Evolutionary conservation across 2,113 vertebrate species (phyloP), one percentile per base, ranked within the genome.

Genomic region (Epinephelus fuscoguttatus): DNA sequence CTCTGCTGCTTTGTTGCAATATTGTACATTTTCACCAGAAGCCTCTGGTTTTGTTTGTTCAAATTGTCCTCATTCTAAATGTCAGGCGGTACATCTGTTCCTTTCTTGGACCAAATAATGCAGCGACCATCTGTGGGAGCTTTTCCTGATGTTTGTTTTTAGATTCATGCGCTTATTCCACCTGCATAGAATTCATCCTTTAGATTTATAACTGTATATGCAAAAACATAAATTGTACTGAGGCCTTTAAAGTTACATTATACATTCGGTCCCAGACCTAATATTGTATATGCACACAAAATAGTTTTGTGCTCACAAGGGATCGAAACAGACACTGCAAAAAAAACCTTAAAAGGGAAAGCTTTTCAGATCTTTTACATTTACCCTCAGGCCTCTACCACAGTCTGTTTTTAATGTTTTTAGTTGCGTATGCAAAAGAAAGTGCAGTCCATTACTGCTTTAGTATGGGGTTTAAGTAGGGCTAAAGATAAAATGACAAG

Each of bases 31-130:
- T 55, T 80, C 57, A 57, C 62, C 57, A 69, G 10, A 47, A 27
- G 42, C 70, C 27, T 67, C 18, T 17, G 3, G 6, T 57, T 80
- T 23, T 61, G 23, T 61, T 78, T 75, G 40, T 78, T 80, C 62
- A 79, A 61, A 70, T 70, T 66, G 61, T 71, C 62, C 66, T 42
- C 21, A 62, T 80, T 84, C 81, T 74, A 84, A 88, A 86, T 88
- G 80, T 86, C 78, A 88, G 53, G 55, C 71, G 50, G 60, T 75
- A 27, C 71, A 77, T 82, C 81, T 85, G 72, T 69, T 82, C 27
- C 50, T 69, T 74, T 21, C 49, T 56, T 50, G 52, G 60, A 87
- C 62, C 52, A 82, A 74, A 82, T 76, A 62, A 23, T 70, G 42
- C 50, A 42, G 7, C 30, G 6, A n/a, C 71, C 71, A 78, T 86